phyloP scores from a whole-genome alignment of 2,888 invertebrate genomes.

The Ormyrus pomaceus region DNA sequence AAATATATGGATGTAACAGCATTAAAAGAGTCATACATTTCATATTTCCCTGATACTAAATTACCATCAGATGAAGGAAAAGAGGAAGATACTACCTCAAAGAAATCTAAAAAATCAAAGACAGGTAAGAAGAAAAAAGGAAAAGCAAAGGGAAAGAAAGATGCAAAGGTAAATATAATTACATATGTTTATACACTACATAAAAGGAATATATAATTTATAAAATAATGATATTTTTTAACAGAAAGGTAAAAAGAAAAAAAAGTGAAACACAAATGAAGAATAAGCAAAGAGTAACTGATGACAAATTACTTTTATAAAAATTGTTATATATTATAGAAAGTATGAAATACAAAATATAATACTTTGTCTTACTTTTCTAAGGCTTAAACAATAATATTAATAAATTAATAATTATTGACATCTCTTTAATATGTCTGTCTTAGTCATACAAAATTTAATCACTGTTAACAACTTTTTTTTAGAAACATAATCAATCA shows the following conservation, averaged over 20 bases:
- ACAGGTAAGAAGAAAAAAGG: background rate
- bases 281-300: too few species aligned
- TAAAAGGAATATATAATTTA: too few species aligned
- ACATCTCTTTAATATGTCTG: background rate
- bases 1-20: constrained; percentile 67
- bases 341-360: constrained; percentile 13
- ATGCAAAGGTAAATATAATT: constrained; percentile 1
- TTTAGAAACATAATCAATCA: constrained; percentile 78
- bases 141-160: constrained; percentile 31
- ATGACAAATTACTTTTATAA: constrained; percentile 16
- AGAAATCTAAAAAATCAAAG: constrained; percentile 28
- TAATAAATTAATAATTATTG: constrained; percentile 22
- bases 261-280: too few species aligned
- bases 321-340: constrained; percentile 33
- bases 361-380: constrained; percentile 13
- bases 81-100: background rate
- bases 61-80: constrained; percentile 54
- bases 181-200: too few species aligned
- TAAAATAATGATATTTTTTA: too few species aligned
- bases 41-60: constrained; percentile 74
- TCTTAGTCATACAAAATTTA: background rate
- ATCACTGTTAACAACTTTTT: background rate
- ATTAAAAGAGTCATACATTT: constrained; percentile 73
- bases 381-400: constrained; percentile 23
- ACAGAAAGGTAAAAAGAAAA: too few species aligned